These are phyloP conservation scores for Athene cunicularia DNA, from an alignment of 2,113 vertebrate species.

Conservation along the genomic window DNA sequence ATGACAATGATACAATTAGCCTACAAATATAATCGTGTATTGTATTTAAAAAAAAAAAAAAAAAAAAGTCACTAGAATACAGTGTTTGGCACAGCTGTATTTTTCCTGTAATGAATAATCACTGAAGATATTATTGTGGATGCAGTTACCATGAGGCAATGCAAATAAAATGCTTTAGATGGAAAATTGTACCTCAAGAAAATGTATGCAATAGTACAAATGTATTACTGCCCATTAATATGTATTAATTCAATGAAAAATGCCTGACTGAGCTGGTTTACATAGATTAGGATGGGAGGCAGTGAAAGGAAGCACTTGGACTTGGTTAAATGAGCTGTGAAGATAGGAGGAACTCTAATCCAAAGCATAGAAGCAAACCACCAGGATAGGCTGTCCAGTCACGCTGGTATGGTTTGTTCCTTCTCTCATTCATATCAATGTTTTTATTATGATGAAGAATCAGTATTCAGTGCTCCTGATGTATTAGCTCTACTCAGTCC, in stretches of 20 bases:
- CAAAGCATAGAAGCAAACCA: neutral
- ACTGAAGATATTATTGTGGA: constrained; percentile 65
- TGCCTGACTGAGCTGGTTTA: constrained; percentile 59
- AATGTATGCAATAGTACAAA: constrained; percentile 69
- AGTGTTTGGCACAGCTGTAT: constrained; percentile 27
- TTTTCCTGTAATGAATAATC: constrained; percentile 72
- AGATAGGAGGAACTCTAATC: neutral
- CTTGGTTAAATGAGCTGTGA: constrained; percentile 65
- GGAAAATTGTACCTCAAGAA: constrained; percentile 70
- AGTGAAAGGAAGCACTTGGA: constrained; percentile 56
- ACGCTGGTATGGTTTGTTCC: neutral
- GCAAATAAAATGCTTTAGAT: constrained; percentile 72
- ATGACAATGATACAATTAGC: constrained; percentile 37
- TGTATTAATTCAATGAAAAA: constrained; percentile 73
- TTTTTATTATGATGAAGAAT: neutral
- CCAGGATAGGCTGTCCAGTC: neutral
- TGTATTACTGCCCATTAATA: constrained; percentile 72
- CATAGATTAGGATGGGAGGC: constrained; percentile 64
- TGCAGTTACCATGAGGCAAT: constrained; percentile 57
- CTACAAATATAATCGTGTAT: constrained; percentile 5
- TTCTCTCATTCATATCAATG: neutral
- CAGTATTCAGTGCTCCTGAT: neutral
- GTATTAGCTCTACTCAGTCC: neutral
- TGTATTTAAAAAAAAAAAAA: neutral
- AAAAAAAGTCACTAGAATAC: constrained; percentile 28